Base-by-base conservation (phyloP, 2,113 vertebrate genomes). In the Barnardius zonarius region DNA sequence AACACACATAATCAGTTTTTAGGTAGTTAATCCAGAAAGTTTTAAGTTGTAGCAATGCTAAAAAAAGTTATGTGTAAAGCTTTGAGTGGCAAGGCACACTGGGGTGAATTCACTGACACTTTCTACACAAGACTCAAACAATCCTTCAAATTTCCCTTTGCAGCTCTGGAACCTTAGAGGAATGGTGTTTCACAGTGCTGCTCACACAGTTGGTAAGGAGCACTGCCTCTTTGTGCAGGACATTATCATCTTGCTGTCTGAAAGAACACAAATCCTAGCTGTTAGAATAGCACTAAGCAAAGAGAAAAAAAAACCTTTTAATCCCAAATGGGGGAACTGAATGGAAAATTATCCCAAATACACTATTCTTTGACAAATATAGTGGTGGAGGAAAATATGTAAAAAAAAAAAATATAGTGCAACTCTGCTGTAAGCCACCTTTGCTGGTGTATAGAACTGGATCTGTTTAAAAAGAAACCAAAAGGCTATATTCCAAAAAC, bases 201-300 rank as follows among this genome's bases (percentile, higher is more conserved):
- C 16, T 66, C 30, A 39, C 1, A 2, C 0, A 1, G 2, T 20
- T 9, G 5, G 4, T 39, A 49, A 52, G 20, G 20, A 39, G 11
- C 5, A 8, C 14, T 51, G 18, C 9, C 14, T 31, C 41, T 23
- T 9, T 54, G 7, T 82, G 31, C 27, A 67, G 17, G 22, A 39
- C 6, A 8, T 23, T n/a, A 7, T 12, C 9, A 11, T 25, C n/a
- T 11, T 64, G 12, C 12, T 68, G 6, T 11, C 28, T 76, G 20
- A 77, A 23, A 1, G 0, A 25, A 30, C 5, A 33, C 18, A 54
- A 59, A 81, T 44, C 31, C 25, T 5, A 30, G 16, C 22, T 52
- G 24, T 30, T 80, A 22, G 10, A 66, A 61, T 70, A 48, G 8
- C 16, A 59, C 3, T 20, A 3, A 1, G 7, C 7, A 16, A 68